These are phyloP conservation scores for Garra rufa DNA, from an alignment of 2,113 vertebrate species.

Conservation along the genomic window DNA sequence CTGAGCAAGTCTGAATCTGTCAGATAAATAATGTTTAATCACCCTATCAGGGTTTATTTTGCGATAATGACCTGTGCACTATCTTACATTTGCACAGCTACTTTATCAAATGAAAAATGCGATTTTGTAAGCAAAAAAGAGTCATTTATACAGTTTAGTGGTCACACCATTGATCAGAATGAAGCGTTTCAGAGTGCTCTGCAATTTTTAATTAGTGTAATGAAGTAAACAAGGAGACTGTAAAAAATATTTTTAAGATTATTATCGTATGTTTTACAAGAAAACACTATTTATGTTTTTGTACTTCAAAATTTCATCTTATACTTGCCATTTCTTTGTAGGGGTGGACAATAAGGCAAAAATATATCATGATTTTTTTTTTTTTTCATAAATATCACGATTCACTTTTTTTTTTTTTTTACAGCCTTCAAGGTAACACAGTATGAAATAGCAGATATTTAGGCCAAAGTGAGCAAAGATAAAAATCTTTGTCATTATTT, in stretches of 20 bases:
- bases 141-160: not conserved
- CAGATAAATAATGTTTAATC: constrained; percentile 15
- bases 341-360: too few relatives aligned
- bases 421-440: too few relatives aligned
- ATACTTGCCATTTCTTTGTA: not conserved
- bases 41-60: not conserved
- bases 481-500: too few relatives aligned
- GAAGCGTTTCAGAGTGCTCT: not conserved
- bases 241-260: not conserved
- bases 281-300: not conserved
- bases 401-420: too few relatives aligned
- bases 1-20: not conserved
- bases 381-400: too few relatives aligned
- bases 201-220: not conserved
- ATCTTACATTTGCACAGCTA: not conserved
- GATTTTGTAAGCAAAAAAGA: not conserved
- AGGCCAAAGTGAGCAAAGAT: too few relatives aligned
- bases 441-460: too few relatives aligned
- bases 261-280: not conserved
- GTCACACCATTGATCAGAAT: not conserved
- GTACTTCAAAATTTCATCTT: not conserved
- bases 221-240: not conserved
- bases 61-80: not conserved
- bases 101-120: not conserved
- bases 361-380: too few relatives aligned